These are phyloP conservation scores for Drosophila simulans DNA, from an alignment of 1,140 invertebrate genomes.

Conservation along the genomic window DNA sequence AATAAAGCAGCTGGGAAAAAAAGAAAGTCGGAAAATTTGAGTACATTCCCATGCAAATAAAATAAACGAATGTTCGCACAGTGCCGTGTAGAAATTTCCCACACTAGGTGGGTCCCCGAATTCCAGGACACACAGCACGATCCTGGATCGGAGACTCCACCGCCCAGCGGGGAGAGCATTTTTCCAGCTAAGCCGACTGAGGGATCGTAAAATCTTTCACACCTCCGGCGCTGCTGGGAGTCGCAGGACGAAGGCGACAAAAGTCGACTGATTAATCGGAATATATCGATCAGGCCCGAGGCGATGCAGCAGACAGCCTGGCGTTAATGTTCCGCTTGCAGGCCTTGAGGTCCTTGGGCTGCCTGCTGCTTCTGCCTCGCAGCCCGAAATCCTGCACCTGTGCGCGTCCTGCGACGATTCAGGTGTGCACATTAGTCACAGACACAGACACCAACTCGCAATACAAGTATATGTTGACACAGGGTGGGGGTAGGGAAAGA, in stretches of 20 bases:
- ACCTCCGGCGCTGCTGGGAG: slow-evolving; percentile 65
- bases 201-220: slow-evolving; percentile 76
- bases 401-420: slow-evolving; percentile 76
- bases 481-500: slow-evolving; percentile 18
- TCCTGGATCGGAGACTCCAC: slow-evolving; percentile 29
- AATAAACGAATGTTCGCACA: slow-evolving; percentile 25
- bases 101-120: slow-evolving; percentile 58
- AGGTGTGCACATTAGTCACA: slow-evolving; percentile 81
- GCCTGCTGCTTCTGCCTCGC: slow-evolving; percentile 28
- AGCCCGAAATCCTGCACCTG: slow-evolving; percentile 53
- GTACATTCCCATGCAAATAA: background rate
- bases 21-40: background rate
- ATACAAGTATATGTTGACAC: background rate
- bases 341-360: slow-evolving; percentile 10
- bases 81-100: slow-evolving; percentile 45
- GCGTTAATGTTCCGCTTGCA: slow-evolving; percentile 62
- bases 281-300: slow-evolving; percentile 70
- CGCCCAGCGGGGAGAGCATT: slow-evolving; percentile 61
- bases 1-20: no score
- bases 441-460: slow-evolving; percentile 37
- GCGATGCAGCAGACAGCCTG: slow-evolving; percentile 65
- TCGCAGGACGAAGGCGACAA: slow-evolving; percentile 41
- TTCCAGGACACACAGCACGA: slow-evolving; percentile 67
- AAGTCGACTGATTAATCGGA: slow-evolving; percentile 77
- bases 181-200: slow-evolving; percentile 58